Conservation (phyloP, 1,140 invertebrate genomes). For the Brachionus paranguensis region DNA sequence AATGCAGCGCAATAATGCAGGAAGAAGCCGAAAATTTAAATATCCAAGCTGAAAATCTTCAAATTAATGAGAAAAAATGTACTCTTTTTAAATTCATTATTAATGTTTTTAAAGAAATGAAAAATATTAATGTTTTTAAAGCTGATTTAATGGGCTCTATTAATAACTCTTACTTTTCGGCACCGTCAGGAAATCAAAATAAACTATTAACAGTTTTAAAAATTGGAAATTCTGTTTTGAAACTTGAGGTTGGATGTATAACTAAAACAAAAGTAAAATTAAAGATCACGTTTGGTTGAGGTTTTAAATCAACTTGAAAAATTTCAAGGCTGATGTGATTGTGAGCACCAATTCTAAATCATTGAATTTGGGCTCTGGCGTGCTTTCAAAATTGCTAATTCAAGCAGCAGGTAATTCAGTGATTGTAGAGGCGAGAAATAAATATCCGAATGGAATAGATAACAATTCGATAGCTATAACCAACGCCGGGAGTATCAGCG, state of each 20-base stretch:
- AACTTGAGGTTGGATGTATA: neutral
- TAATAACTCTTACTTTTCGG: neutral
- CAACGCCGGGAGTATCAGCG: neutral
- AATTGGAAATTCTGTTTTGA: neutral
- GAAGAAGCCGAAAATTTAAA: neutral
- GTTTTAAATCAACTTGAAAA: neutral
- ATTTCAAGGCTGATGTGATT: slow-evolving; percentile 13
- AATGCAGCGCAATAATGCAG: neutral
- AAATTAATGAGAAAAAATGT: neutral
- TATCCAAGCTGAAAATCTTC: neutral
- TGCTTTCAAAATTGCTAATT: neutral
- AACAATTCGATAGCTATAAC: neutral
- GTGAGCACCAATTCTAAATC: neutral
- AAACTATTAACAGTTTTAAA: neutral
- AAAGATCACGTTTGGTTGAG: neutral
- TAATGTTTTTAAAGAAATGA: neutral
- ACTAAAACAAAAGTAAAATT: neutral
- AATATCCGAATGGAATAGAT: slow-evolving; percentile 2
- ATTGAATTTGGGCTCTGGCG: neutral
- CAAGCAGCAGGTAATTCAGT: neutral
- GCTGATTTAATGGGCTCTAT: neutral
- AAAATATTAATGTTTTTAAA: neutral
- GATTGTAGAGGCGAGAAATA: neutral
- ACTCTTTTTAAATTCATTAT: neutral
- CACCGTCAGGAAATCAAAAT: neutral